Evolutionary conservation across 2,113 vertebrate genomes (phyloP).

Genomic region (Glareola pratincola): DNA sequence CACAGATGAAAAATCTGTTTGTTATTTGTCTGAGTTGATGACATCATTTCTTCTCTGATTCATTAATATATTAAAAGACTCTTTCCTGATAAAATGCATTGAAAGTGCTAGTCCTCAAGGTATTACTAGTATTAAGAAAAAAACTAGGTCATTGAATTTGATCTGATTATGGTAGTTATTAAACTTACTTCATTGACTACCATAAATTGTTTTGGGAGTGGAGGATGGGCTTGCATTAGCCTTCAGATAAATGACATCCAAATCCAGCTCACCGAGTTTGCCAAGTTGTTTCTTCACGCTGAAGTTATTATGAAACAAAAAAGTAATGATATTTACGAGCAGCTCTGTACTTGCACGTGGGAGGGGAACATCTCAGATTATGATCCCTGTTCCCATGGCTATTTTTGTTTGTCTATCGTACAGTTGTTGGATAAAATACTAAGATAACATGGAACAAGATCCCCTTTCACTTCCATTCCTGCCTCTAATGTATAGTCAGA

Average conservation of each 20-base stretch:
- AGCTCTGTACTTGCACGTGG: background rate
- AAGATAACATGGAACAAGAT: background rate
- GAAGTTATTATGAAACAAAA: conserved; percentile 26
- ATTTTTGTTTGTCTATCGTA: background rate
- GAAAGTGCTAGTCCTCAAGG: background rate
- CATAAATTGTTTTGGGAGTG: background rate
- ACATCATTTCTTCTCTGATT: background rate
- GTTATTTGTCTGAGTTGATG: background rate
- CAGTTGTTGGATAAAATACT: background rate
- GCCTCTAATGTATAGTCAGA: background rate
- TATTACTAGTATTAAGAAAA: background rate
- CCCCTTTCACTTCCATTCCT: background rate
- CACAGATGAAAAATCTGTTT: background rate
- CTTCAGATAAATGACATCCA: background rate
- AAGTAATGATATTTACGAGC: background rate
- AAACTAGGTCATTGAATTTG: background rate
- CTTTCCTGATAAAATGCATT: background rate
- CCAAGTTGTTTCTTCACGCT: conserved; percentile 27
- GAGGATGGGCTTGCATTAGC: background rate
- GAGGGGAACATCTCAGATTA: background rate
- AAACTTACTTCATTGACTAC: background rate
- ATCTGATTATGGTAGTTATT: conserved; percentile 15
- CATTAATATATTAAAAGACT: background rate
- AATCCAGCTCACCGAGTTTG: background rate
- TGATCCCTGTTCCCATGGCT: background rate